Conservation (phyloP, 2,888 invertebrate species). For the Thymelicus sylvestris region DNA sequence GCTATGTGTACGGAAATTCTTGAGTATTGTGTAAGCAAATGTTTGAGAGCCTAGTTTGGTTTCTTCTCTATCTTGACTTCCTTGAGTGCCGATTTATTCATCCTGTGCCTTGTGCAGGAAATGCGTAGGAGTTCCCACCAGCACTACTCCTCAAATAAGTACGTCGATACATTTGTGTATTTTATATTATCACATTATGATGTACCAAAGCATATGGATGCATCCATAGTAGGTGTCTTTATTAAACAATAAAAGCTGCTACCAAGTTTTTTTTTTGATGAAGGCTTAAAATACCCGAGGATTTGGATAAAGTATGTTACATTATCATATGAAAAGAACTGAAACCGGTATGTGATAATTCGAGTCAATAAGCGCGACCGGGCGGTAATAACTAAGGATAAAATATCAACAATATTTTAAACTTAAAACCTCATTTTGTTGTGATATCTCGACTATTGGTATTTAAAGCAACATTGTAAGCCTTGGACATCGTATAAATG, state of each 20-base stretch:
- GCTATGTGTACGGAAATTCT: too few species aligned
- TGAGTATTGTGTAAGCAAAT: too few species aligned
- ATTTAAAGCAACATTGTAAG: slow-evolving; percentile 67
- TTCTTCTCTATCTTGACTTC: too few species aligned
- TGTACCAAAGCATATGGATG: too few species aligned
- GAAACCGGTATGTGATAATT: slow-evolving; percentile 52
- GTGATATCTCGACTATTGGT: slow-evolving; percentile 68
- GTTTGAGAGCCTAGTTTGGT: too few species aligned
- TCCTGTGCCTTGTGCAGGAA: too few species aligned
- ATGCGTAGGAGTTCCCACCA: too few species aligned
- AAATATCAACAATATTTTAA: slow-evolving; percentile 68
- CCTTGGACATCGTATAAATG: slow-evolving; percentile 54
- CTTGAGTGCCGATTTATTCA: too few species aligned
- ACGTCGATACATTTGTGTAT: too few species aligned
- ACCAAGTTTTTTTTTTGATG: background rate
- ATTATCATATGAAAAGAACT: slow-evolving; percentile 24
- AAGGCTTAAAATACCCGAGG: background rate
- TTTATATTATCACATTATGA: too few species aligned
- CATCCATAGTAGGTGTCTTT: background rate
- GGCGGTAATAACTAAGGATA: slow-evolving; percentile 58
- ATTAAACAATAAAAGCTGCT: background rate
- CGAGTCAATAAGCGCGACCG: slow-evolving; percentile 45
- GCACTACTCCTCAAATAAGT: too few species aligned
- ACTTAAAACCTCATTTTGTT: slow-evolving; percentile 48
- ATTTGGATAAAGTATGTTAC: background rate